Evolutionary conservation across 2,888 invertebrate species (phyloP).

Genomic region (Amblyjoppa fuscipennis): DNA sequence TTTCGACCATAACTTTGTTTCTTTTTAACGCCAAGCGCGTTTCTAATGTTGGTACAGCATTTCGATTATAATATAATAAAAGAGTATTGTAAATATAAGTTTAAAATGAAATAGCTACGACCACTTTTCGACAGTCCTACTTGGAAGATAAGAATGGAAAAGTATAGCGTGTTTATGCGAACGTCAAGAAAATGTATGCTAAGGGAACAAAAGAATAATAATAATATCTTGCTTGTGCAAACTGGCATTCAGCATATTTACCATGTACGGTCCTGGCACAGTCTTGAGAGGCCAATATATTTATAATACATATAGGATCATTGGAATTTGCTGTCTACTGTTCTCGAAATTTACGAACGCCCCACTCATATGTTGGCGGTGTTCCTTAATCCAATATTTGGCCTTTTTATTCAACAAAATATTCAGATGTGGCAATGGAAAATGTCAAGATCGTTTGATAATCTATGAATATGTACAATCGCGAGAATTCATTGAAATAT

Average conservation of each 20-base stretch:
- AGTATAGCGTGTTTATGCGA: neutral
- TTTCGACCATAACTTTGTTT: conserved; percentile 7
- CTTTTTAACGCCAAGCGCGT: conserved; percentile 23
- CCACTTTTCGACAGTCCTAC: conserved; percentile 36
- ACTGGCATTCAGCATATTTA: conserved; percentile 51
- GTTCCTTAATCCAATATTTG: conserved; percentile 46
- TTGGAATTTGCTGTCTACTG: conserved; percentile 21
- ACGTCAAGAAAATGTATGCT: conserved; percentile 24
- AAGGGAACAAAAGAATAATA: conserved; percentile 41
- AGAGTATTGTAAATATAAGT: neutral
- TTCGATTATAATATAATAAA: conserved; percentile 27
- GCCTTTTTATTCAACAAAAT: conserved; percentile 34
- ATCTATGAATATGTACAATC: conserved; percentile 49
- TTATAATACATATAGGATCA: conserved; percentile 43
- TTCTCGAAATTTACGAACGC: neutral
- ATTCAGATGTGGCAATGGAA: conserved; percentile 33
- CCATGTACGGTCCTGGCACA: conserved; percentile 68
- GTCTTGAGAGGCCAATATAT: conserved; percentile 55
- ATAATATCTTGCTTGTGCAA: conserved; percentile 30
- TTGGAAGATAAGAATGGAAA: conserved; percentile 48
- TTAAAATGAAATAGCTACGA: conserved; percentile 30
- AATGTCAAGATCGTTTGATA: conserved; percentile 36
- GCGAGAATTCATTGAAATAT: conserved; percentile 59
- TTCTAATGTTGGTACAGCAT: conserved; percentile 46
- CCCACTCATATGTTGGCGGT: neutral